Base-by-base conservation (phyloP, 1,140 invertebrate species). In the Scylla paramamosain region DNA sequence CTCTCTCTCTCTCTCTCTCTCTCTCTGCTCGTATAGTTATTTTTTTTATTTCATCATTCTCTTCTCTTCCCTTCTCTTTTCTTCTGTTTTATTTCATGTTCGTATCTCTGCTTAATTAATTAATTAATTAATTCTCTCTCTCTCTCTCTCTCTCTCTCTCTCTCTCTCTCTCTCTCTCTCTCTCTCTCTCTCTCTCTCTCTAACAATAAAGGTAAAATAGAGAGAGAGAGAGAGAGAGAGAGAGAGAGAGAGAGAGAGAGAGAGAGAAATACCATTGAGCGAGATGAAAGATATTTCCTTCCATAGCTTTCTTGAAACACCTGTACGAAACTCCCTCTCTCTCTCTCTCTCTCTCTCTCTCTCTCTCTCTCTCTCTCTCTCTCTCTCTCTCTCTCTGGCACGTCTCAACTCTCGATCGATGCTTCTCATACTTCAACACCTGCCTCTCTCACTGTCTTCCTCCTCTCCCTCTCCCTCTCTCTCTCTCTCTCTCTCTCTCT, bases 281-380 rank as follows among this genome's bases (percentile, higher is more conserved):
- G 39, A 39, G 39, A 39, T 39, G 39, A 39, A 39, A 39, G 39
- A 39, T 39, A 39, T 39, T 6, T 39, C 6, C 39, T 39, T 39
- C 39, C 39, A 39, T 39, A 39, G 39, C 39, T 39, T 39, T 39
- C 39, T 39, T 39, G 39, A 39, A 39, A 39, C 39, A 39, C 39
- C 39, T 39, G 39, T 39, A 39, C 39, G 39, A 39, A 39, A 39
- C 39, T 39, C 39, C 1, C 39, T 39, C 39, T 2, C 39, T 39
- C 39, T 93, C 39, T 86, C 91, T 93, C 39, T 39, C 39, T 93
- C 39, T 86, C 91, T 93, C 77, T 82, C 91, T 93, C 91, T 94
- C 86, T 89, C 86, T 94, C 83, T 94, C 91, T 93, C 59, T 46
- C 83, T 82, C 20, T 25, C 77, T 28, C 16, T 20, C 77, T 25